Evolutionary conservation across 2,888 invertebrate genomes (phyloP), one percentile per base, ranked within the genome.

Genomic region (Anagyrus pseudococci): DNA sequence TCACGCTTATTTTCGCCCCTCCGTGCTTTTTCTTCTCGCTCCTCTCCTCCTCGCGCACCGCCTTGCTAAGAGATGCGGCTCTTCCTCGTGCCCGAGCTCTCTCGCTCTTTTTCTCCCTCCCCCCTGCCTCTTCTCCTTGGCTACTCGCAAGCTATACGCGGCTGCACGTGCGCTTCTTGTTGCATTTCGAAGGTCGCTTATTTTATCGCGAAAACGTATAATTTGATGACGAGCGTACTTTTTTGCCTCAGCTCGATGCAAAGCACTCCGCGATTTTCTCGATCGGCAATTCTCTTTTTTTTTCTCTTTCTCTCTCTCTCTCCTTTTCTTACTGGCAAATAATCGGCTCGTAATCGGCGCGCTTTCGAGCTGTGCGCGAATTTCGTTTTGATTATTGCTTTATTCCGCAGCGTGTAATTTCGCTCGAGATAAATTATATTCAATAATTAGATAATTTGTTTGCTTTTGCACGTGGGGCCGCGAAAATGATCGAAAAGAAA

Each of bases 1-100:
- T 70, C 60, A 56, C 67, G 67, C 60, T 57, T 56, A 58, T 55
- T 43, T 57, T 52, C 43, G 50, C 46, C 37, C 44, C 23, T n/a
- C n/a, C n/a, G n/a, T n/a, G n/a, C n/a, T n/a, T n/a, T n/a, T 57
- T 56, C 54, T 55, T 43, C 53, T 52, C 43, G 50, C 46, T 40
- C 44, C 23, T 4, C 37, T 33, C 46, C 10, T 33, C 29, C 49
- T 49, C 33, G 15, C 19, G 29, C 26, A 29, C 46, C 10, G 19
- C 29, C 49, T 49, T 20, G 15, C 19, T 19, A n/a, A 29, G 26
- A 19, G 10, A 19, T 26, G 17, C 20, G n/a, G n/a, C n/a, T n/a
- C n/a, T n/a, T n/a, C n/a, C n/a, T n/a, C n/a, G n/a, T n/a, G 7
- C 20, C 4, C 19, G 3, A 25, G 19, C 25, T 29, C 33, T 46